Evolutionary conservation across 2,113 vertebrate species (phyloP).

Genomic region (Sinocyclocheilus grahami): DNA sequence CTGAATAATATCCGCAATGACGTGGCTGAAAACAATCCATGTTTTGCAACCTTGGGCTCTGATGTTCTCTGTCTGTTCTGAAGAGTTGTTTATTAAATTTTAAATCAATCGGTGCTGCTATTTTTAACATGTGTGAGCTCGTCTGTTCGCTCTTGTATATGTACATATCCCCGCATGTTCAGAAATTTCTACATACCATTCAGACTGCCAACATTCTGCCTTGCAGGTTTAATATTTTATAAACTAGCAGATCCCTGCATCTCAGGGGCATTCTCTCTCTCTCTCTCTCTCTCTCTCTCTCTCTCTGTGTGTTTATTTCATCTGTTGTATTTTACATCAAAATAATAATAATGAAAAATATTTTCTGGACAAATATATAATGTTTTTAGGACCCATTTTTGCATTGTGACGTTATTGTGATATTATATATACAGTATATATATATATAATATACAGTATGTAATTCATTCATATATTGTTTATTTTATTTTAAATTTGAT

Average conservation of each 20-base stretch:
- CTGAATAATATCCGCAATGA: background rate
- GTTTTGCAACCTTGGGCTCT: background rate
- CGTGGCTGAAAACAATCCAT: background rate
- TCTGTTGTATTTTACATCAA: background rate
- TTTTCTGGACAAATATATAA: no score
- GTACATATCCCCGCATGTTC: background rate
- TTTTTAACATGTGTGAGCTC: background rate
- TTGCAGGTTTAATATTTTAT: background rate
- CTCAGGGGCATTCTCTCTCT: background rate
- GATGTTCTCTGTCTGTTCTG: background rate
- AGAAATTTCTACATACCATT: background rate
- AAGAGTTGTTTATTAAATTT: slow-evolving; percentile 12
- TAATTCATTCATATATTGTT: no score
- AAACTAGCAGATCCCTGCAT: background rate
- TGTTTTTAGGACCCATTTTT: no score
- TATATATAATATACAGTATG: no score
- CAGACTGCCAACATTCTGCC: background rate
- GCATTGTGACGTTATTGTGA: no score
- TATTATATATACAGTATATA: no score
- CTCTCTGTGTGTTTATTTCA: background rate
- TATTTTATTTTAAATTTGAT: no score
- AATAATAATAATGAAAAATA: no score
- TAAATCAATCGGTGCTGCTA: background rate
- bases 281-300: no score
- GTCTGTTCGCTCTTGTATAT: background rate